These are phyloP conservation scores for Alfaro cultratus DNA, from an alignment of 2,797 vertebrate species.

Conservation along the genomic window DNA sequence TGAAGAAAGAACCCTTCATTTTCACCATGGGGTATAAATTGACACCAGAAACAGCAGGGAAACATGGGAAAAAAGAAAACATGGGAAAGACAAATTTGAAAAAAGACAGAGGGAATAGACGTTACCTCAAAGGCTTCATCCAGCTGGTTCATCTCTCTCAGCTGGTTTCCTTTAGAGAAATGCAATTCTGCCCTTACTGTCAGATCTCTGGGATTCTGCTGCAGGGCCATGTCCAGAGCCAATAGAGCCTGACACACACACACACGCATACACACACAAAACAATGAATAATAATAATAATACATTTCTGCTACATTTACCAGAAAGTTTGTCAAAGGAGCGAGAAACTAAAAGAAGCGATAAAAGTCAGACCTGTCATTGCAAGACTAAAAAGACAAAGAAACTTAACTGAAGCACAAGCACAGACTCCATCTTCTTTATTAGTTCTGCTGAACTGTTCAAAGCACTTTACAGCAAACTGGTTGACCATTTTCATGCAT, in stretches of 20 bases:
- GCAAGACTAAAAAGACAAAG: background rate
- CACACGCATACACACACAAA: background rate
- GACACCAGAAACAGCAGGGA: background rate
- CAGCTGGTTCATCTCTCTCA: constrained; percentile 93
- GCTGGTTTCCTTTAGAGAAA: constrained; percentile 97
- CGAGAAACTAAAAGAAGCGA: background rate
- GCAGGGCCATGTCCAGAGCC: constrained; percentile 88
- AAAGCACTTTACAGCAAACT: background rate
- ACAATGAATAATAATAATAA: too few relatives aligned
- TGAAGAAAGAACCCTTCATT: background rate
- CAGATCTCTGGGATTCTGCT: constrained; percentile 88
- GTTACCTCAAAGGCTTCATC: constrained; percentile 91
- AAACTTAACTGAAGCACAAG: background rate
- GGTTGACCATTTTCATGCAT: background rate
- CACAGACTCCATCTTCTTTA: background rate
- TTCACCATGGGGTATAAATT: background rate
- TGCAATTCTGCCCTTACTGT: constrained; percentile 90
- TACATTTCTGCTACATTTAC: background rate
- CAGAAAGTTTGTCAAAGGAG: background rate
- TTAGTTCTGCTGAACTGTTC: background rate
- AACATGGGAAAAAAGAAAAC: background rate
- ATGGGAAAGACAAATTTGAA: background rate
- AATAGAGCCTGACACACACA: constrained; percentile 84
- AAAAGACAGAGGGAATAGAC: background rate
- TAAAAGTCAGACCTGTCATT: background rate